Base-by-base conservation (phyloP, 1,140 invertebrate genomes). In the Araneus ventricosus region DNA sequence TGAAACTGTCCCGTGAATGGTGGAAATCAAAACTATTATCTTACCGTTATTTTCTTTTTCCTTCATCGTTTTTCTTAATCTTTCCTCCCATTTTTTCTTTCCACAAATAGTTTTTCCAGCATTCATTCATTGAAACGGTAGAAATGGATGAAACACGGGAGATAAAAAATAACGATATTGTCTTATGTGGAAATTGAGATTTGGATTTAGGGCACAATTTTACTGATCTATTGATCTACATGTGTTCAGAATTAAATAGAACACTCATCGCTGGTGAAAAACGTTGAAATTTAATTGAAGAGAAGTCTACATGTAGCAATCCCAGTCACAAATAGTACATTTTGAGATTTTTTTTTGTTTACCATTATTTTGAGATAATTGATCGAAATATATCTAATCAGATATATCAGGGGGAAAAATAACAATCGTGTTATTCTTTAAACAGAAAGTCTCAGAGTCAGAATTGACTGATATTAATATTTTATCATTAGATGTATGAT, bases 1-100 rank as follows among this genome's bases (percentile, higher is more conserved):
- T 91, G 89, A 91, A 91, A 91, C 30, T 91, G 89, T 91, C 89
- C 80, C 70, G 22, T 91, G 89, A 91, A 91, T 91, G 79, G 89
- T 22, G n/a, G 80, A 91, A 86, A 79, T 84, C 79, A 84, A 52
- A 52, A 91, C 70, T 84, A 67, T 88, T 88, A 75, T 88, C 67
- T 41, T 75, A 41, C 10, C 39, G 20, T 45, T 34, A 10, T 79
- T 52, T 63, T 63, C 7, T 91, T 84, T 91, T 63, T 61, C 41
- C 52, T 84, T 37, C 30, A 24, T 91, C 59, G 10, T 91, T 61
- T 61, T 87, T 30, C 52, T 41, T 24, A 39, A 24, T 86, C 59
- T 61, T 87, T 61, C 41, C 14, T n/a, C n/a, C 10, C 10, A 61
- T 59, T 87, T 87, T 59, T 87, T 39, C 34, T 24, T 24, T 87